phyloP scores from a whole-genome alignment of 2,797 vertebrate species.

The Staurois parvus region DNA sequence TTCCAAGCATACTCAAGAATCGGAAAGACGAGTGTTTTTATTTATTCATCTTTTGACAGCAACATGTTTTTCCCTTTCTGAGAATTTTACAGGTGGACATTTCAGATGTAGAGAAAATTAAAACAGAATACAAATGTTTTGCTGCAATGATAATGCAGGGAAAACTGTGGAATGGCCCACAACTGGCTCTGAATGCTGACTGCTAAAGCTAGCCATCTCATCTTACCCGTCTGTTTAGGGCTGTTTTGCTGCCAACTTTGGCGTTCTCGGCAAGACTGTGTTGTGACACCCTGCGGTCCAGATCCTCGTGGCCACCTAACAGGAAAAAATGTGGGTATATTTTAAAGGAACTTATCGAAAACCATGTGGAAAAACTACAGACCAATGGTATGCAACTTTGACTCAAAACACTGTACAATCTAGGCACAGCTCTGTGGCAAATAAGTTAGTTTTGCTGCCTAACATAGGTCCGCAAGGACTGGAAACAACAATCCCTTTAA shows the following conservation, averaged over 20 bases:
- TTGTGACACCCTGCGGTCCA: slow-evolving; percentile 93
- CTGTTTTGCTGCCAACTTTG: slow-evolving; percentile 93
- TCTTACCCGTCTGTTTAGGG: slow-evolving; percentile 89
- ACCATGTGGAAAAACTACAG: too few species aligned
- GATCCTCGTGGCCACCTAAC: slow-evolving; percentile 88
- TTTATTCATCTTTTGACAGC: not conserved
- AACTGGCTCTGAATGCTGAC: too few species aligned
- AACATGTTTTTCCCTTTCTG: too few species aligned
- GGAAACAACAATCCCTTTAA: too few species aligned
- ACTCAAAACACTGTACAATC: too few species aligned
- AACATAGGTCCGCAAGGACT: too few species aligned
- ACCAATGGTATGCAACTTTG: too few species aligned
- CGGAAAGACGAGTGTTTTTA: not conserved
- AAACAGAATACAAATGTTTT: not conserved
- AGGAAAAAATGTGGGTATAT: not conserved
- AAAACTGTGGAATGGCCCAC: not conserved
- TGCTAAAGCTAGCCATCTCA: not conserved
- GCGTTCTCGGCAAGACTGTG: slow-evolving; percentile 91
- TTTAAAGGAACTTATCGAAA: too few species aligned
- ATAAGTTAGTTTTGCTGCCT: too few species aligned
- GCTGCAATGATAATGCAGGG: not conserved
- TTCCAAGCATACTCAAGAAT: not conserved
- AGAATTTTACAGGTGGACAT: not conserved
- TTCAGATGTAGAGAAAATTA: not conserved
- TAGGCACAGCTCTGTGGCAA: too few species aligned